These are phyloP conservation scores for Odontocerum albicorne DNA, from an alignment of 2,888 invertebrate species.

Conservation along the genomic window DNA sequence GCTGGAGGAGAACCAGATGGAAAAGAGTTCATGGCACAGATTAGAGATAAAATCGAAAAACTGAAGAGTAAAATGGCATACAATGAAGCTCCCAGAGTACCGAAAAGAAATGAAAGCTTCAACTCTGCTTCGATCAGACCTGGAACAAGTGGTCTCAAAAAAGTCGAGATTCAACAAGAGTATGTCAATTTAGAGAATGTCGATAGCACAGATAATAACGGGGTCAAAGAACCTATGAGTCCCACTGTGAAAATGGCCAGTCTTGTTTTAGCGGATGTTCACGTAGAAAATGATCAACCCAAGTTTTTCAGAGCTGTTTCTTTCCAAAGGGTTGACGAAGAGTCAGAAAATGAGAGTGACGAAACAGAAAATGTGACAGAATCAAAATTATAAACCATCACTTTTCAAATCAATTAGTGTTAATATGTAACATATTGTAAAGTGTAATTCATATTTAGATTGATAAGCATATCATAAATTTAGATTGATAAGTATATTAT, in stretches of 20 bases:
- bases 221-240: conserved; percentile 15
- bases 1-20: conserved; percentile 58
- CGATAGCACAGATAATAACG: conserved; percentile 1
- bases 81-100: conserved; percentile 49
- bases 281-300: conserved; percentile 24
- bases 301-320: conserved; percentile 30
- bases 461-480: too few relatives aligned
- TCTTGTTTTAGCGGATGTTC: conserved; percentile 28
- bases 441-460: too few relatives aligned
- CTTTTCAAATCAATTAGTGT: background rate
- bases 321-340: conserved; percentile 37
- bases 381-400: conserved; percentile 29
- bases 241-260: conserved; percentile 25
- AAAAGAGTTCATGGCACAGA: conserved; percentile 55
- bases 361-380: conserved; percentile 29
- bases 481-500: too few relatives aligned
- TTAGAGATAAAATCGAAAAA: conserved; percentile 56
- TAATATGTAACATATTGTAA: conserved; percentile 6
- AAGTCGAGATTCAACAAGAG: conserved; percentile 20
- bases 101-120: conserved; percentile 46
- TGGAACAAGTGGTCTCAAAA: conserved; percentile 22
- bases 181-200: conserved; percentile 29
- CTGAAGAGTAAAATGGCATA: conserved; percentile 51
- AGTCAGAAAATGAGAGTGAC: conserved; percentile 35
- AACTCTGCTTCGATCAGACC: conserved; percentile 16